Evolutionary conservation across 53 echinoderm and acorn worm genomes (phyloP).

Genomic region (Echinarachnius parma): DNA sequence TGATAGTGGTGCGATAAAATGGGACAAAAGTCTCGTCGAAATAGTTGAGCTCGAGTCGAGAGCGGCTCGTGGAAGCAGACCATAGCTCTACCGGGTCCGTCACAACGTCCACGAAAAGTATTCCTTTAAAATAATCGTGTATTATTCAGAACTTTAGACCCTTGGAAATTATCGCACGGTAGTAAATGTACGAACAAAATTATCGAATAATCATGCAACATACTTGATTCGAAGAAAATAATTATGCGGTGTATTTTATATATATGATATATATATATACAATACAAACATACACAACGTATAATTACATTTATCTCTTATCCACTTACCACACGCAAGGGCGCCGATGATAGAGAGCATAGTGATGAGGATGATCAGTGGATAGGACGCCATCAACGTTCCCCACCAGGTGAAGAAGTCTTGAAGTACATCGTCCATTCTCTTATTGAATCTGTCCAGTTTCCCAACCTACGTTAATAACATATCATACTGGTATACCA

Average conservation of each 20-base stretch:
- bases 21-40: constrained; percentile 84
- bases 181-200: no score
- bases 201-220: no score
- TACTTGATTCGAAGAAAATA: no score
- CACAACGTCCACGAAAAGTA: constrained; percentile 60
- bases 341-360: constrained; percentile 44
- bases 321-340: constrained; percentile 58
- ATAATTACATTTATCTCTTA: no score
- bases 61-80: constrained; percentile 75
- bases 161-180: no score
- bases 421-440: constrained; percentile 59
- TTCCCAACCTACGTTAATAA: constrained; percentile 48
- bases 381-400: constrained; percentile 61
- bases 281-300: no score
- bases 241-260: no score
- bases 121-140: no score
- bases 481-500: no score
- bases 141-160: no score
- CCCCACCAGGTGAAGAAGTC: constrained; percentile 62
- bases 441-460: constrained; percentile 60
- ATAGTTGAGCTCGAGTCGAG: constrained; percentile 74
- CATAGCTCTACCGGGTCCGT: constrained; percentile 90
- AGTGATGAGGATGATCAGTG: constrained; percentile 59
- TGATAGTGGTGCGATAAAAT: constrained; percentile 75
- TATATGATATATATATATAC: no score